Conservation (phyloP, 2,888 invertebrate species). For the Proisotoma minuta region DNA sequence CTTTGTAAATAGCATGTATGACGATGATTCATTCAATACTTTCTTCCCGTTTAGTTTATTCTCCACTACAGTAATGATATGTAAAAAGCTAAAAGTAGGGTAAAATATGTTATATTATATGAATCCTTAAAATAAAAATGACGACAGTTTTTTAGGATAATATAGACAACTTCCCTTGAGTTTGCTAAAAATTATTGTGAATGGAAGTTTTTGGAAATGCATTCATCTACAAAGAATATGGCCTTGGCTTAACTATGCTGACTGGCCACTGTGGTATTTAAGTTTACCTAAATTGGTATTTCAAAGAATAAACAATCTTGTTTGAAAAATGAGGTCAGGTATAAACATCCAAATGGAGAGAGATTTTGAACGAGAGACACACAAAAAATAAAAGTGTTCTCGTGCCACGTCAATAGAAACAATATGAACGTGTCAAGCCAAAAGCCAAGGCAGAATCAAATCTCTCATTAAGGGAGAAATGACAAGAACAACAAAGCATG, state of each 20-base stretch:
- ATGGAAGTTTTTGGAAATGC: neutral
- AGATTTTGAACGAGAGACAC: neutral
- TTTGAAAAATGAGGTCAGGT: neutral
- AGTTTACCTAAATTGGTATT: neutral
- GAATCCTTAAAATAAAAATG: slow-evolving; percentile 15
- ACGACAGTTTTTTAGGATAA: neutral
- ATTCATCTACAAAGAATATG: neutral
- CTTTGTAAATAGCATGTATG: too few relatives aligned
- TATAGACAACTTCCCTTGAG: neutral
- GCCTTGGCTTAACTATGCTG: neutral
- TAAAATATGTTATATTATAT: neutral
- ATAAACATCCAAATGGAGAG: neutral
- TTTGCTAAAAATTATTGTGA: neutral
- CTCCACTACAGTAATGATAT: neutral
- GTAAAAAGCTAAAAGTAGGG: neutral
- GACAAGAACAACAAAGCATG: neutral
- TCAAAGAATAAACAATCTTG: neutral
- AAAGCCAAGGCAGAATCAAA: neutral
- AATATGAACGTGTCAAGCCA: neutral
- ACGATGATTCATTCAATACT: too few relatives aligned
- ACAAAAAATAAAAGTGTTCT: neutral
- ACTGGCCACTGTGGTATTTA: neutral
- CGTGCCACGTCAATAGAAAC: neutral
- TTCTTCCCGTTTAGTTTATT: neutral
- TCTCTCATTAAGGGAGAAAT: neutral